These are phyloP conservation scores for Sussaba pulchella DNA, from an alignment of 2,888 invertebrate species.

Conservation along the genomic window DNA sequence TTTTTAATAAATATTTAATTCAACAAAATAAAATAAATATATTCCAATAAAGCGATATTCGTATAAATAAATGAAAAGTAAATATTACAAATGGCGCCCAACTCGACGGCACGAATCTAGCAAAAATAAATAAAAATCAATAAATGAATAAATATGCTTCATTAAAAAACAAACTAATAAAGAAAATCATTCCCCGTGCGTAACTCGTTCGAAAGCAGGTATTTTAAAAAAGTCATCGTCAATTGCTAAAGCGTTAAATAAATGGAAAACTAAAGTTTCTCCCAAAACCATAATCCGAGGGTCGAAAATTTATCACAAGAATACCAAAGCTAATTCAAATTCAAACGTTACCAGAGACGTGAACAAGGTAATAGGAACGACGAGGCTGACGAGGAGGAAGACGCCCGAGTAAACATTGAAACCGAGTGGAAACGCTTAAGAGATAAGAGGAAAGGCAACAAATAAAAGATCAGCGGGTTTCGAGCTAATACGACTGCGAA, in stretches of 20 bases:
- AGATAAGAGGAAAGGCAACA: conserved; percentile 14
- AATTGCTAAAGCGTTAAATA: background rate
- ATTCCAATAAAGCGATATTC: too few species aligned
- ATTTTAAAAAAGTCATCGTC: background rate
- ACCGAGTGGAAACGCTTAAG: conserved; percentile 29
- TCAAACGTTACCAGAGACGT: background rate
- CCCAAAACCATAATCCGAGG: background rate
- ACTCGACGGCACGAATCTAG: conserved; percentile 14
- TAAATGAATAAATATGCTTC: conserved; percentile 3
- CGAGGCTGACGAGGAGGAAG: background rate
- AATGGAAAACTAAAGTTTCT: background rate
- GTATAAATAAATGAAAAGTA: too few species aligned
- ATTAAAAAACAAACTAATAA: conserved; percentile 13
- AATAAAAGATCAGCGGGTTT: background rate
- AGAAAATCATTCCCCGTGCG: background rate
- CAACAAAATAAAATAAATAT: too few species aligned
- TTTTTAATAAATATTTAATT: too few species aligned
- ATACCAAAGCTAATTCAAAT: background rate
- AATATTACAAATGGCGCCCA: conserved; percentile 16
- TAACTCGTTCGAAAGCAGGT: background rate
- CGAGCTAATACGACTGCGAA: background rate
- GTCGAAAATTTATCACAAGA: background rate
- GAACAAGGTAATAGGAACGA: background rate
- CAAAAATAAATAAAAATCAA: background rate
- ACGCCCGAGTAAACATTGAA: background rate